These are phyloP conservation scores for Pomatorhinus ruficollis DNA, from an alignment of 2,113 vertebrate genomes.

Conservation along the genomic window DNA sequence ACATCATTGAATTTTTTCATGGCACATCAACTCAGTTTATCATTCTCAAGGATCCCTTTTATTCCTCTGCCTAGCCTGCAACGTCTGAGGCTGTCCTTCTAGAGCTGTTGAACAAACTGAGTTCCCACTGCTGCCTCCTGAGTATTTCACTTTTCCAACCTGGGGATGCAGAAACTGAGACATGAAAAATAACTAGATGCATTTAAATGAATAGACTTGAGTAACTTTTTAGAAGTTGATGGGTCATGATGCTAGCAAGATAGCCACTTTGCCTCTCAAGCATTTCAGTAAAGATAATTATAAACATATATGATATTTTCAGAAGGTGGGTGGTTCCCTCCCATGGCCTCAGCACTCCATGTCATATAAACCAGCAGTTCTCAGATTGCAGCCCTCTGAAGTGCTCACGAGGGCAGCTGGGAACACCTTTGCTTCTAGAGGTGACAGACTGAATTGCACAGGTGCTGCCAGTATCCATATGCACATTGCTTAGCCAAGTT, in stretches of 20 bases:
- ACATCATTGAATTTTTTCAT: not conserved
- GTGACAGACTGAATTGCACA: not conserved
- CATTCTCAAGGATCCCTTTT: not conserved
- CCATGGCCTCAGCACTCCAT: not conserved
- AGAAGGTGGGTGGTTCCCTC: not conserved
- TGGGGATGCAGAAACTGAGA: not conserved
- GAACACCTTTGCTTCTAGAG: not conserved
- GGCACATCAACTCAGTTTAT: not conserved
- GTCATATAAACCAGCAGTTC: not conserved
- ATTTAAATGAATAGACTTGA: not conserved
- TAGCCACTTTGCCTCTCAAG: not conserved
- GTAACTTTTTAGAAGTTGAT: not conserved
- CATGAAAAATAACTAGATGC: not conserved
- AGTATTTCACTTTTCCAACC: not conserved
- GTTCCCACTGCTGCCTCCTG: not conserved
- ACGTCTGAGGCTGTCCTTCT: not conserved
- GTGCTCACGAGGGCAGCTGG: not conserved
- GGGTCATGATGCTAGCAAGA: not conserved
- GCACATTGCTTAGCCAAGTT: fast-evolving
- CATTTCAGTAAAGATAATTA: not conserved
- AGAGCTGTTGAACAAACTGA: not conserved
- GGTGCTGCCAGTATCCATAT: fast-evolving
- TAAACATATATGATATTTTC: not conserved
- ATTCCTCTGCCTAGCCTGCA: not conserved
- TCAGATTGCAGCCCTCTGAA: not conserved